These are phyloP conservation scores for Yponomeuta malinellus DNA, from an alignment of 2,888 invertebrate species.

Conservation along the genomic window DNA sequence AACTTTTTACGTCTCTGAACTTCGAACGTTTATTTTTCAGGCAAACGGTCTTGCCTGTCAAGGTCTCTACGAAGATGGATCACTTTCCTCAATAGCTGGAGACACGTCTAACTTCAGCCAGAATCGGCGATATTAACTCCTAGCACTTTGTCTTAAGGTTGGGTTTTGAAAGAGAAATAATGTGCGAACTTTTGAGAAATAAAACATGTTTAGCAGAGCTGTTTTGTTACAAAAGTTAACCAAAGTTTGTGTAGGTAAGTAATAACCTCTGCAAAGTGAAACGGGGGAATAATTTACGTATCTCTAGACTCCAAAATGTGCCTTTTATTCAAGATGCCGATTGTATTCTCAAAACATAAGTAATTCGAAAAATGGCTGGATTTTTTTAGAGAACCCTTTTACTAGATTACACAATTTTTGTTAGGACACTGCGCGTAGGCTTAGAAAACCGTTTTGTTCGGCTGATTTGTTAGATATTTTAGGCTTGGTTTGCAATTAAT, in stretches of 20 bases:
- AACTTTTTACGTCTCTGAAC: not conserved
- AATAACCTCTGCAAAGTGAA: not conserved
- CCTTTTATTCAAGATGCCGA: no score
- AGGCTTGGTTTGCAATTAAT: no score
- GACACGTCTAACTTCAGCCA: slow-evolving; percentile 83
- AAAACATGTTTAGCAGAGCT: not conserved
- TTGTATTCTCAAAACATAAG: no score
- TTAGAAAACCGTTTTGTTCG: no score
- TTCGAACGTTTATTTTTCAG: slow-evolving; percentile 55
- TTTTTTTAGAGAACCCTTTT: no score
- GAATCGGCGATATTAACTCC: slow-evolving; percentile 83
- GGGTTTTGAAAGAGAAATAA: not conserved
- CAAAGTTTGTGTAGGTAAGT: no score
- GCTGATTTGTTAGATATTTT: no score
- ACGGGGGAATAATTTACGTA: not conserved
- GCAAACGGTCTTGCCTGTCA: slow-evolving; percentile 87
- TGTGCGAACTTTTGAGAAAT: not conserved
- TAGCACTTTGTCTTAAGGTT: slow-evolving; percentile 1
- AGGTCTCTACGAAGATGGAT: slow-evolving; percentile 85
- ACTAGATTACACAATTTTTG: no score
- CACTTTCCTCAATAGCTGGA: slow-evolving; percentile 79
- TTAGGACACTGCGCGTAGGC: no score
- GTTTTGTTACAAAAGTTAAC: not conserved
- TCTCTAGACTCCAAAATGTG: no score
- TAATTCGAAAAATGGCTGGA: no score